phyloP scores from a whole-genome alignment of 2,888 invertebrate genomes.

The Taphrorychus bicolor region DNA sequence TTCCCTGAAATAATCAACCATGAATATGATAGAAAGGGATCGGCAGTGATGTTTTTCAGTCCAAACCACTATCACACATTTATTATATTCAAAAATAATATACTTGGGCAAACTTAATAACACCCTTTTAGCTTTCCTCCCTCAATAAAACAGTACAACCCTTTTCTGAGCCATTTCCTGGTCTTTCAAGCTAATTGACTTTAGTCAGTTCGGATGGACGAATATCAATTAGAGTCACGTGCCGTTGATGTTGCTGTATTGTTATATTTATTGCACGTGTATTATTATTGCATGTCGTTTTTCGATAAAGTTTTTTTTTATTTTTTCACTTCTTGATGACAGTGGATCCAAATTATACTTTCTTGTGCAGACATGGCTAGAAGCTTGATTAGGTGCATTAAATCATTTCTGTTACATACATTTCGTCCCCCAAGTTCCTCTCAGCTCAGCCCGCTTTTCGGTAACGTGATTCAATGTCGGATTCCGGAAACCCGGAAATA shows the following conservation, averaged over 20 bases:
- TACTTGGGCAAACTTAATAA: neutral
- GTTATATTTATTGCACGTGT: constrained; percentile 18
- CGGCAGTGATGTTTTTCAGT: too few species aligned
- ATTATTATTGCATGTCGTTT: neutral
- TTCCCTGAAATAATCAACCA: constrained; percentile 36
- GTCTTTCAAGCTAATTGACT: constrained; percentile 35
- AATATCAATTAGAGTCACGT: constrained; percentile 33
- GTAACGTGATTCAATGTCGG: constrained; percentile 14
- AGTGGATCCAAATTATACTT: neutral
- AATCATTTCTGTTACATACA: constrained; percentile 2
- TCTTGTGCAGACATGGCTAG: too few species aligned
- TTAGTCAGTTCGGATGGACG: constrained; percentile 22
- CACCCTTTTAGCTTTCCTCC: neutral
- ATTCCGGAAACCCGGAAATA: constrained; percentile 49
- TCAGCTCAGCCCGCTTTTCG: neutral
- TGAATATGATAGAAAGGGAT: constrained; percentile 38
- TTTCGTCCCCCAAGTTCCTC: neutral
- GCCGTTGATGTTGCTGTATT: constrained; percentile 20
- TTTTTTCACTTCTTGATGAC: neutral
- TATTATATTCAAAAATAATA: neutral
- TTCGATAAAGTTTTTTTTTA: neutral
- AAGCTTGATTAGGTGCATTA: too few species aligned
- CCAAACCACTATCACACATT: too few species aligned
- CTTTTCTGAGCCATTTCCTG: constrained; percentile 25
- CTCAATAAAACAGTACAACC: constrained; percentile 3